phyloP scores from a whole-genome alignment of 2,797 vertebrate genomes.

The Hippoglossus hippoglossus region DNA sequence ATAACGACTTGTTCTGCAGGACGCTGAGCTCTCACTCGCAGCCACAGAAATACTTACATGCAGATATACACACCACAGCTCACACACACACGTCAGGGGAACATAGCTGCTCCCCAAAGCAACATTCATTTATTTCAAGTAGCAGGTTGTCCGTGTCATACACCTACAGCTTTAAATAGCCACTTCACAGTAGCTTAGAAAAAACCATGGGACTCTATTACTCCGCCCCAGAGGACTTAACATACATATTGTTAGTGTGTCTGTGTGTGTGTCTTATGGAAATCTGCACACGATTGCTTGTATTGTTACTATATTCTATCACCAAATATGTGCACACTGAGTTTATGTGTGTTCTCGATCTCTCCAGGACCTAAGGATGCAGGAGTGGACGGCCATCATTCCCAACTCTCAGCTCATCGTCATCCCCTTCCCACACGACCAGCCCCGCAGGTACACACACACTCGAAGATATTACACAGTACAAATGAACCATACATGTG shows the following conservation, averaged over 20 bases:
- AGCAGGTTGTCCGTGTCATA: conserved; percentile 54
- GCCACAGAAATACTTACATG: conserved; percentile 21
- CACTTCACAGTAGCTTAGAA: conserved; percentile 5
- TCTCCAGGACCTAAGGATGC: conserved; percentile 86
- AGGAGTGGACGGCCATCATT: conserved; percentile 98
- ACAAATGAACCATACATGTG: background rate
- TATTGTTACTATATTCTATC: conserved; percentile 11
- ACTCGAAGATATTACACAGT: background rate
- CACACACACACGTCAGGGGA: background rate
- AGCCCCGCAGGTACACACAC: conserved; percentile 89
- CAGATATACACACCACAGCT: conserved; percentile 12
- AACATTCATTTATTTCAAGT: conserved; percentile 48
- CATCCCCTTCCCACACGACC: conserved; percentile 91
- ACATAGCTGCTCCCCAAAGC: conserved; percentile 25
- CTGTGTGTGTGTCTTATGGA: background rate
- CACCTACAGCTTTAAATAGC: conserved; percentile 73
- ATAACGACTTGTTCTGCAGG: conserved; percentile 13
- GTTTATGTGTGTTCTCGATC: conserved; percentile 24
- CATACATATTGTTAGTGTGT: conserved; percentile 43
- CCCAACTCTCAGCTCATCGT: conserved; percentile 98
- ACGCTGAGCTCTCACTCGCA: background rate
- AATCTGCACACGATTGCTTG: conserved; percentile 4
- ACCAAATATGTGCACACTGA: conserved; percentile 7
- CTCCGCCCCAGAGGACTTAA: conserved; percentile 47
- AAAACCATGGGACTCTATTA: conserved; percentile 43